Evolutionary conservation across 2,113 vertebrate genomes (phyloP).

Genomic region (human): GRCh38 chr6:154956501-154957000

Average conservation of each 20-base stretch:
- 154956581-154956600: not conserved
- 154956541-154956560: not conserved
- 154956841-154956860: not conserved
- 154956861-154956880: not conserved
- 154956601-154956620: not conserved
- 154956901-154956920: not conserved
- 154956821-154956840: not conserved
- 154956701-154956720: not conserved
- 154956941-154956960: not conserved
- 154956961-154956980: rapidly evolving
- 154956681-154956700: not conserved
- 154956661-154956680: not conserved
- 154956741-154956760: not conserved
- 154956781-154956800: not conserved
- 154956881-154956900: not conserved
- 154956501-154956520: too few species aligned
- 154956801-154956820: not conserved
- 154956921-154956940: not conserved
- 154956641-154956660: not conserved
- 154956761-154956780: not conserved
- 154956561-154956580: rapidly evolving
- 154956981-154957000: not conserved
- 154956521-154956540: not conserved
- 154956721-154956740: not conserved
- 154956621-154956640: not conserved